phyloP scores from a whole-genome alignment of 2,888 invertebrate genomes.

The Parnassius mnemosyne region DNA sequence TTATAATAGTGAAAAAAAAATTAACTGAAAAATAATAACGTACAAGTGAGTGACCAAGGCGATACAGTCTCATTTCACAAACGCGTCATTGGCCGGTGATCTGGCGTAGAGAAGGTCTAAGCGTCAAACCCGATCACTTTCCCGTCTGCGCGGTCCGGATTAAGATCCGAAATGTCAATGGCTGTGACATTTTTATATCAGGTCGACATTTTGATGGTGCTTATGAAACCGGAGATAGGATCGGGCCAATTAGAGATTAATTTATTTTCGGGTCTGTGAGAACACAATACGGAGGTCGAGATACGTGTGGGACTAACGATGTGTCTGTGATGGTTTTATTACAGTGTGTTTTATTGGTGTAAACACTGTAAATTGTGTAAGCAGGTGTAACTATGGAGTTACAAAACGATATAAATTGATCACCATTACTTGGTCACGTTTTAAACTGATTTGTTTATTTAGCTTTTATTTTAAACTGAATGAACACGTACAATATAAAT shows the following conservation, averaged over 20 bases:
- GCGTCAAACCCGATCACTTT: constrained; percentile 67
- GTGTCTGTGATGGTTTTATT: constrained; percentile 21
- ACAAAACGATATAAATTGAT: background rate
- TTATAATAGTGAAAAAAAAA: too few relatives aligned
- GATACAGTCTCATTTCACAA: constrained; percentile 8
- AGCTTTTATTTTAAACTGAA: too few relatives aligned
- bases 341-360: constrained; percentile 18
- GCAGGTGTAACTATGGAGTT: background rate
- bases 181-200: constrained; percentile 77
- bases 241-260: constrained; percentile 75
- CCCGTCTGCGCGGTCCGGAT: constrained; percentile 55
- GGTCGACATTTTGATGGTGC: constrained; percentile 68
- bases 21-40: constrained; percentile 6
- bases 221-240: constrained; percentile 63
- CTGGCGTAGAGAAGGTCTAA: constrained; percentile 23
- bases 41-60: background rate
- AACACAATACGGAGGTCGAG: constrained; percentile 27
- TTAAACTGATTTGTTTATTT: too few relatives aligned
- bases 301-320: constrained; percentile 7
- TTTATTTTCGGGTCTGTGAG: constrained; percentile 45
- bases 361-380: constrained; percentile 3
- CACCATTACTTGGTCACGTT: too few relatives aligned
- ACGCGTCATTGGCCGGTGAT: constrained; percentile 17
- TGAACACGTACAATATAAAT: too few relatives aligned
- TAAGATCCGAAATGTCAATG: constrained; percentile 75